These are phyloP conservation scores for Gambusia yucatana DNA, from an alignment of 2,797 vertebrate genomes.

Conservation along the genomic window DNA sequence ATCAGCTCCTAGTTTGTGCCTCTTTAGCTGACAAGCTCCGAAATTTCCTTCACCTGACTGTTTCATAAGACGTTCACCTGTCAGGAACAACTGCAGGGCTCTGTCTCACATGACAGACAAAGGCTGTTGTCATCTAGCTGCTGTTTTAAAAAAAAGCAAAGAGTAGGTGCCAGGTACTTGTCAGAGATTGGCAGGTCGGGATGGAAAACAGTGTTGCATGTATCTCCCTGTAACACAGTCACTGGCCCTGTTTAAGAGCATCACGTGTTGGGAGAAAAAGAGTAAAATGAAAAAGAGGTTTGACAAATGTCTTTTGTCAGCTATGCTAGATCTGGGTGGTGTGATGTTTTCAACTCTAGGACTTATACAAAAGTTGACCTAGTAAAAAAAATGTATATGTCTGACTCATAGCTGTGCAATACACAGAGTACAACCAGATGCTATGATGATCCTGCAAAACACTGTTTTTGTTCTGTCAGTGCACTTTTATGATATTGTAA, in stretches of 20 bases:
- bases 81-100: constrained; percentile 75
- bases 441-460: constrained; percentile 1
- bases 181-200: constrained; percentile 77
- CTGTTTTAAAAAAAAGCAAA: constrained; percentile 64
- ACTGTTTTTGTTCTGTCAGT: not conserved
- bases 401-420: constrained; percentile 19
- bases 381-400: constrained; percentile 29
- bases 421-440: constrained; percentile 27
- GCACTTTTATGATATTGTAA: not conserved
- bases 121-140: constrained; percentile 80
- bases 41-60: constrained; percentile 58
- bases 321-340: constrained; percentile 29
- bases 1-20: constrained; percentile 44
- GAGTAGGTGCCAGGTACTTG: constrained; percentile 77
- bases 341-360: constrained; percentile 42
- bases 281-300: constrained; percentile 62
- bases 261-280: constrained; percentile 53
- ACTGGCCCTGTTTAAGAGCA: constrained; percentile 62
- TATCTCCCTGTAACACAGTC: constrained; percentile 71
- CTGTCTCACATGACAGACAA: constrained; percentile 77
- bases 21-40: constrained; percentile 70
- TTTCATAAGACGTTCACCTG: constrained; percentile 77
- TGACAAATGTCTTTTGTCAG: constrained; percentile 76
- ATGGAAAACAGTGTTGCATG: constrained; percentile 72
- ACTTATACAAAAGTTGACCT: constrained; percentile 24